Evolutionary conservation across 2,888 invertebrate genomes (phyloP).

Genomic region (Rhorus exstirpatorius): DNA sequence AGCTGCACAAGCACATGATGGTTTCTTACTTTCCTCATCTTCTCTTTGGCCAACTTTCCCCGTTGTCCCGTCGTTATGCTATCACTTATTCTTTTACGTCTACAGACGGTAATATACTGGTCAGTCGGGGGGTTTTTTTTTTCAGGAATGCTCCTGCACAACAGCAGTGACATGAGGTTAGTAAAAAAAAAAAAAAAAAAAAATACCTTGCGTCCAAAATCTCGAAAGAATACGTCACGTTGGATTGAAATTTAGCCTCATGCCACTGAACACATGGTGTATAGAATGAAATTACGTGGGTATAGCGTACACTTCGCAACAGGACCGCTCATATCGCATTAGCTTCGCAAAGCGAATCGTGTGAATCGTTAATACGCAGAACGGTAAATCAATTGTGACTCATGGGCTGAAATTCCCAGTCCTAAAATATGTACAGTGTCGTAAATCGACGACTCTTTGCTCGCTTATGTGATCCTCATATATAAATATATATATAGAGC

Average conservation of each 20-base stretch:
- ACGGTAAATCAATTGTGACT: constrained; percentile 74
- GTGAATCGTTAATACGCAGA: constrained; percentile 44
- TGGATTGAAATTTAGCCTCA: constrained; percentile 28
- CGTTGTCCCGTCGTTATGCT: constrained; percentile 27
- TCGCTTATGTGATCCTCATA: constrained; percentile 45
- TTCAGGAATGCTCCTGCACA: neutral
- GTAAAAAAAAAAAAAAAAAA: too few relatives aligned
- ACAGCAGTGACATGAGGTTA: constrained; percentile 24
- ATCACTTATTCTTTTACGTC: constrained; percentile 32
- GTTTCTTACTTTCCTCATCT: constrained; percentile 44
- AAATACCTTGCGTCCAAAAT: neutral
- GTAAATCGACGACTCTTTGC: constrained; percentile 75
- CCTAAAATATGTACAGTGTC: constrained; percentile 76
- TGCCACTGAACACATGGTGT: neutral
- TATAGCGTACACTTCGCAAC: neutral
- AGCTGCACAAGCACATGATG: constrained; percentile 58
- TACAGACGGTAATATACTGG: constrained; percentile 25
- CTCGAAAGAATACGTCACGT: neutral
- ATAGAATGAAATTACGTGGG: constrained; percentile 5
- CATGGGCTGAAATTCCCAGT: constrained; percentile 76
- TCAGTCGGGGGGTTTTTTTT: constrained; percentile 5
- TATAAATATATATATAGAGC: neutral
- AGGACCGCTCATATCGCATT: constrained; percentile 58
- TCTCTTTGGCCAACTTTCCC: constrained; percentile 54
- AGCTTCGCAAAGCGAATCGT: constrained; percentile 48